phyloP scores from a whole-genome alignment of 2,797 vertebrate genomes.

The Anableps anableps region DNA sequence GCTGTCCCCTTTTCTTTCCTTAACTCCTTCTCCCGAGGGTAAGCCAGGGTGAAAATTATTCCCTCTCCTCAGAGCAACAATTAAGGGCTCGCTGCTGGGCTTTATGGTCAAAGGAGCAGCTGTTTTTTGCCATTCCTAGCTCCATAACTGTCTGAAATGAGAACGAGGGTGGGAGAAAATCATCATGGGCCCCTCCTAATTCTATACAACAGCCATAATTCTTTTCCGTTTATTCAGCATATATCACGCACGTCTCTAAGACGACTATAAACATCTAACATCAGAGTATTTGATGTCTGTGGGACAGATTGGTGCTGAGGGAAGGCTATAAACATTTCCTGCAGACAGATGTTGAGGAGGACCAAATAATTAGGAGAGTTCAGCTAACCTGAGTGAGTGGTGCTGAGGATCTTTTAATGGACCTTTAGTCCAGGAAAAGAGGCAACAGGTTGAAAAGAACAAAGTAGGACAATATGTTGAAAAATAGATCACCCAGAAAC shows the following conservation, averaged over 20 bases:
- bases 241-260: constrained; percentile 62
- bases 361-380: constrained; percentile 50
- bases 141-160: constrained; percentile 78
- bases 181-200: constrained; percentile 47
- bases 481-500: neutral
- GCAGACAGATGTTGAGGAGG: constrained; percentile 45
- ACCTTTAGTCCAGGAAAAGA: neutral
- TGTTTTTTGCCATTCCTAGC: constrained; percentile 79
- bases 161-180: constrained; percentile 52
- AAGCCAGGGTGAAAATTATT: constrained; percentile 7
- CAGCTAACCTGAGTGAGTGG: constrained; percentile 34
- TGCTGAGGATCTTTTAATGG: neutral
- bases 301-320: constrained; percentile 58
- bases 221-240: constrained; percentile 73
- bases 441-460: neutral
- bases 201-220: constrained; percentile 63
- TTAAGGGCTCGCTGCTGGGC: constrained; percentile 77
- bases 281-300: constrained; percentile 50
- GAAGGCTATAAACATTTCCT: constrained; percentile 48
- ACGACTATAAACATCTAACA: constrained; percentile 70
- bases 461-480: neutral
- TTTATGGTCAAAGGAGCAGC: constrained; percentile 85
- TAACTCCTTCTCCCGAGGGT: neutral
- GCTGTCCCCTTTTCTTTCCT: constrained; percentile 8
- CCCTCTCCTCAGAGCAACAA: constrained; percentile 75